phyloP scores from a whole-genome alignment of 2,888 invertebrate species.

The Drosophila birchii region DNA sequence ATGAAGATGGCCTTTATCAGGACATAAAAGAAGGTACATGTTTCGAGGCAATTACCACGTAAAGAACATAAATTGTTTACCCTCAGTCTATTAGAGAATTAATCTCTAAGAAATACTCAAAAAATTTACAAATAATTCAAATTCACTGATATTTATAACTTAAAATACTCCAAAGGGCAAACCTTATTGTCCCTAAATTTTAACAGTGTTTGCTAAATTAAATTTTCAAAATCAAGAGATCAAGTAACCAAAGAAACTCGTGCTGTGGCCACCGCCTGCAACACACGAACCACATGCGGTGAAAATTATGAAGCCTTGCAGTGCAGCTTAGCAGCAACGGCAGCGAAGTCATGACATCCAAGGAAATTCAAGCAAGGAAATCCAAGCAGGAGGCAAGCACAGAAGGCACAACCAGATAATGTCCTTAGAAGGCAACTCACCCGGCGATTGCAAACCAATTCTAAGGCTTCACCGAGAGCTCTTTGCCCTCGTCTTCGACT shows the following conservation, averaged over 20 bases:
- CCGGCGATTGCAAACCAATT: constrained; percentile 67
- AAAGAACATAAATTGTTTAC: too few species aligned
- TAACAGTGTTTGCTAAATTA: constrained; percentile 20
- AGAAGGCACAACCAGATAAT: constrained; percentile 39
- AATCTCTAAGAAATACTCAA: not conserved
- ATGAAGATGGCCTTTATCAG: too few species aligned
- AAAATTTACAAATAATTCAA: not conserved
- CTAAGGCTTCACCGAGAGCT: constrained; percentile 60
- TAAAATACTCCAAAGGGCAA: not conserved
- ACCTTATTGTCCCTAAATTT: not conserved
- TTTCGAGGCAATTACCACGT: too few species aligned
- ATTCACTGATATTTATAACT: not conserved
- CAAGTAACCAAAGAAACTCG: constrained; percentile 31
- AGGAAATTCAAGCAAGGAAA: constrained; percentile 12
- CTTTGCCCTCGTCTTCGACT: constrained; percentile 47
- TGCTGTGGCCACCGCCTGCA: constrained; percentile 34
- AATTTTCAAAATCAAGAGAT: constrained; percentile 24
- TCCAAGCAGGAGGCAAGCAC: constrained; percentile 1
- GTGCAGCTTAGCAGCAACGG: constrained; percentile 53
- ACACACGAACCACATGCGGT: constrained; percentile 64
- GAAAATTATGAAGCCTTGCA: constrained; percentile 74
- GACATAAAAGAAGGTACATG: too few species aligned
- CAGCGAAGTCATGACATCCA: constrained; percentile 14
- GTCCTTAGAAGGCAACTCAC: constrained; percentile 40
- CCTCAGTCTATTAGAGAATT: too few species aligned